phyloP scores from a whole-genome alignment of 2,888 invertebrate genomes.

The Panorpa germanica region DNA sequence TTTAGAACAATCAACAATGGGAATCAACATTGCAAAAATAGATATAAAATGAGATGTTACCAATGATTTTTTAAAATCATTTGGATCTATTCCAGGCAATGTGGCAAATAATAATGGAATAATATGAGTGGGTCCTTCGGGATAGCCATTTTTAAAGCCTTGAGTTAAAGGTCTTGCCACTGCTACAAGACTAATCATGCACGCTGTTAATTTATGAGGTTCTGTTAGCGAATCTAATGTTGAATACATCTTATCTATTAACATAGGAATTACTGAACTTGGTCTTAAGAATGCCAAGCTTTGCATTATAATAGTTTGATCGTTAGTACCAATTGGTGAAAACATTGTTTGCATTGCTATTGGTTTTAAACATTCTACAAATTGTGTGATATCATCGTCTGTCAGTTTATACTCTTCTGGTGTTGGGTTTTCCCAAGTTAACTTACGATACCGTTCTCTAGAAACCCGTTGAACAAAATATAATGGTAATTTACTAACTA shows the following conservation, averaged over 20 bases:
- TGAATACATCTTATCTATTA: constrained; percentile 61
- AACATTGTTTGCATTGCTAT: constrained; percentile 63
- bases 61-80: constrained; percentile 60
- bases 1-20: constrained; percentile 68
- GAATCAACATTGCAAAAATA: constrained; percentile 57
- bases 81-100: constrained; percentile 79
- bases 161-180: constrained; percentile 35
- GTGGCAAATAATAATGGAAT: constrained; percentile 62
- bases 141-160: constrained; percentile 33
- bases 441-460: constrained; percentile 21
- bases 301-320: constrained; percentile 47
- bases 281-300: constrained; percentile 64
- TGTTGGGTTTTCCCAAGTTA: constrained; percentile 23
- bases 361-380: constrained; percentile 57
- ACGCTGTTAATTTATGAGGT: constrained; percentile 62
- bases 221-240: constrained; percentile 75
- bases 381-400: constrained; percentile 61
- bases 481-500: constrained; percentile 46
- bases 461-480: constrained; percentile 37
- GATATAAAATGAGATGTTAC: constrained; percentile 64
- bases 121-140: constrained; percentile 64
- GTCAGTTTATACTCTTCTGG: constrained; percentile 35
- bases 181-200: constrained; percentile 48
- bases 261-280: constrained; percentile 60
- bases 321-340: constrained; percentile 43